phyloP scores from a whole-genome alignment of 2,888 invertebrate species.

The Tholera decimalis region DNA sequence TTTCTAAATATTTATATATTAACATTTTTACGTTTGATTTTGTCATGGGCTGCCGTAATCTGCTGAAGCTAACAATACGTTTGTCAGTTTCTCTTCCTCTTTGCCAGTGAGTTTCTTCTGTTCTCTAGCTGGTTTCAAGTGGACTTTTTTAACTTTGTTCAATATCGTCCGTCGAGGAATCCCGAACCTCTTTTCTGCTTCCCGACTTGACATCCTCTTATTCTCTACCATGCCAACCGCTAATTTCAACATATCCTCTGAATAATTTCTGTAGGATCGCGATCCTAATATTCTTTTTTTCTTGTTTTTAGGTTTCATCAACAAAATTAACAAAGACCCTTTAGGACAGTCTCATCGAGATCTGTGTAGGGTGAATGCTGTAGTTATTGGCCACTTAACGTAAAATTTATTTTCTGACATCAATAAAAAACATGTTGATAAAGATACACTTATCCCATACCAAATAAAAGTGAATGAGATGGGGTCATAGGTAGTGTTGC shows the following conservation, averaged over 20 bases:
- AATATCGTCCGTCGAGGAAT: slow-evolving; percentile 6
- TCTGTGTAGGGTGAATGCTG: too few relatives aligned
- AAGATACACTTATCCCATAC: too few relatives aligned
- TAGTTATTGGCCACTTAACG: too few relatives aligned
- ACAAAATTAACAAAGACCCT: neutral
- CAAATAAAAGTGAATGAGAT: too few relatives aligned
- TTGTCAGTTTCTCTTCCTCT: slow-evolving; percentile 1
- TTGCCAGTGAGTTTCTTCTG: slow-evolving; percentile 1
- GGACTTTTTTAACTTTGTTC: slow-evolving; percentile 1
- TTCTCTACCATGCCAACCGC: slow-evolving; percentile 2
- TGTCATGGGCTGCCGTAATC: slow-evolving; percentile 8
- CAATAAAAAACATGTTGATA: too few relatives aligned
- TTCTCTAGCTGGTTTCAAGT: slow-evolving; percentile 6
- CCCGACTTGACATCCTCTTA: slow-evolving; percentile 5
- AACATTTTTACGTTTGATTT: slow-evolving; percentile 3
- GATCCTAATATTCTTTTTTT: slow-evolving; percentile 5
- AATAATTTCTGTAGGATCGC: slow-evolving; percentile 10
- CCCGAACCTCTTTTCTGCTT: slow-evolving; percentile 3
- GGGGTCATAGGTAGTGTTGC: too few relatives aligned
- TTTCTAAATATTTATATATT: neutral
- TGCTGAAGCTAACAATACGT: slow-evolving; percentile 5
- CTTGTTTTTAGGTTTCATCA: neutral
- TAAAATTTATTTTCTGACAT: too few relatives aligned
- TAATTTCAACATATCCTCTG: neutral
- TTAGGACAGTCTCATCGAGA: neutral